Evolutionary conservation across 1,140 invertebrate species (phyloP), one percentile per base, ranked within the genome.

Genomic region (Popillia japonica): DNA sequence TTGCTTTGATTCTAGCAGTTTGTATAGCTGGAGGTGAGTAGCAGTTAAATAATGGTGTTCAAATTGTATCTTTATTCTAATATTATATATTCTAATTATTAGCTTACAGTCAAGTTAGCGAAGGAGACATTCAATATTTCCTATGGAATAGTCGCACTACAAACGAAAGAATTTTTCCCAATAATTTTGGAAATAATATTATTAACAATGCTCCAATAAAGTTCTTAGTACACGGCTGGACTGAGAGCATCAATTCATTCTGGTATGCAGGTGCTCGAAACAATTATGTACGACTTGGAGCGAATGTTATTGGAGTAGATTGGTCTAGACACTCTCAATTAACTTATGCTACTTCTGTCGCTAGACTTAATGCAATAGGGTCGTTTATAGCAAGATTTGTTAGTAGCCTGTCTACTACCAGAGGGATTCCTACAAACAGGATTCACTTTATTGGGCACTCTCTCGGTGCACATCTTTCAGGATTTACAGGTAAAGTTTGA

Each of bases 401-500:
- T 9, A 73, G n/a, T 27, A 27, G 27, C 17, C 42, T 48, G 7
- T 17, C 17, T 17, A 48, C 17, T 27, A 27, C 23, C 34, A 22
- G 55, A 55, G 77, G 68, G 14, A 72, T 82, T 10, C 74, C 77
- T 6, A 72, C 83, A 64, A 80, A 77, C 9, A 64, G 44, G 10
- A 55, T 85, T 22, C 85, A 86, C 77, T 77, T 85, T 11, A 81
- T 85, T 40, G 84, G 84, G 6, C 84, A 86, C 79, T 86, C 84
- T 40, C 82, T 87, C 61, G 87, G 88, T 0, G 87, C 83, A 0
- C 86, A 88, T 72, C 82, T 87, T 34, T 84, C 84, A 8, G 85
- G 77, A 73, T 41, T 78, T 59, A 55, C 23, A 23, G 77, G 68
- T 74, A 20, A 74, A 55, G 14, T 27, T 40, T 73, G 34, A 73